Percentiles rank a stretch among this genome's conserved stretches.
These are phyloP conservation scores for Tachycineta bicolor DNA, from an alignment of 2,113 vertebrate species.

Conservation along the genomic window DNA sequence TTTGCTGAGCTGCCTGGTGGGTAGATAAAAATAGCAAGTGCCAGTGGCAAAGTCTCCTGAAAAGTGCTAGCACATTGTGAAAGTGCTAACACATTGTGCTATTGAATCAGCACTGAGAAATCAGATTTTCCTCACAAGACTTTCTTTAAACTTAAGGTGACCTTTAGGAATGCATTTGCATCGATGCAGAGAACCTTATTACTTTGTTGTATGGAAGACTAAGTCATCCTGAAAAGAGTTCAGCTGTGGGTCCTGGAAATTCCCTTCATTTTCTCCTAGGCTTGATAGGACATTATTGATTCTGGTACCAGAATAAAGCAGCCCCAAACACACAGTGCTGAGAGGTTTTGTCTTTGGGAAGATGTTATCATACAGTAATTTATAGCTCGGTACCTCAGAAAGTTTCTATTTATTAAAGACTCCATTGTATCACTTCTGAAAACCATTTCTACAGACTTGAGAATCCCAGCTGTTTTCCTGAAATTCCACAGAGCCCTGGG, in stretches of 20 bases:
- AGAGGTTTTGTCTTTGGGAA: conserved; percentile 34
- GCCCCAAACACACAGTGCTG: not conserved
- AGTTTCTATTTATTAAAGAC: not conserved
- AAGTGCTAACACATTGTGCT: conserved; percentile 37
- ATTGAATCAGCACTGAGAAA: conserved; percentile 70
- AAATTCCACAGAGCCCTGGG: conserved; percentile 17
- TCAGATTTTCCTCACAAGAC: conserved; percentile 49
- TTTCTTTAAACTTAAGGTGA: conserved; percentile 50
- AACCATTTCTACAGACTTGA: not conserved
- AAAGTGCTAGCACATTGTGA: conserved; percentile 51
- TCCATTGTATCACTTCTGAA: not conserved
- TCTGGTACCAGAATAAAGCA: conserved; percentile 1
- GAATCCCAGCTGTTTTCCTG: not conserved
- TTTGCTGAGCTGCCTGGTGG: conserved; percentile 64
- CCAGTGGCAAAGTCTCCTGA: conserved; percentile 49
- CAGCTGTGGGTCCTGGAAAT: not conserved
- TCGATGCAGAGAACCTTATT: not conserved
- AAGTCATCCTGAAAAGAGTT: not conserved
- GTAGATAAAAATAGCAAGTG: conserved; percentile 68
- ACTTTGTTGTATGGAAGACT: not conserved
- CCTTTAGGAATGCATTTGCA: conserved; percentile 55
- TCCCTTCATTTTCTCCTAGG: not conserved
- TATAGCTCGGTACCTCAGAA: not conserved
- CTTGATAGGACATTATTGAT: not conserved
- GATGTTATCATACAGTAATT: conserved; percentile 7